phyloP scores from a whole-genome alignment of 2,888 invertebrate species.

The Melieria picta region DNA sequence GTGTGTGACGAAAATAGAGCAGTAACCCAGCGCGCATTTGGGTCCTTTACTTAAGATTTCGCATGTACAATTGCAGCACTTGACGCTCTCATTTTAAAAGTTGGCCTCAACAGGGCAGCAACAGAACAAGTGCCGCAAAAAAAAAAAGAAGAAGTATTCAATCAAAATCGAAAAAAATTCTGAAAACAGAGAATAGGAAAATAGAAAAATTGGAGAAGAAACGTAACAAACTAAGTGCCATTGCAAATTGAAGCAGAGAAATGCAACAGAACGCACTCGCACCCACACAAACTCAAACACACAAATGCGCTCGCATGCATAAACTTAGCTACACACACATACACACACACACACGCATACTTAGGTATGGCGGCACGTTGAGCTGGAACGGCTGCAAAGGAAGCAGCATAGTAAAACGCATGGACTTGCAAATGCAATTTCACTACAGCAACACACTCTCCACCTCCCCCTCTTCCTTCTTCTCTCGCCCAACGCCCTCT shows the following conservation, averaged over 20 bases:
- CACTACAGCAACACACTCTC: no score
- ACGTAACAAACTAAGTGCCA: no score
- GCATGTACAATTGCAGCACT: no score
- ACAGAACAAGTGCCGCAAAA: no score
- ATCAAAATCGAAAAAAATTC: neutral
- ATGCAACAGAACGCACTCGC: conserved; percentile 12
- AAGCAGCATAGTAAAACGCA: conserved; percentile 5
- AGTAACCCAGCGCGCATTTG: no score
- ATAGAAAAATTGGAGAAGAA: no score
- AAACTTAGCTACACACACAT: neutral
- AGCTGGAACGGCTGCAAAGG: neutral
- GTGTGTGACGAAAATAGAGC: no score
- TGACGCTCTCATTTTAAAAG: no score
- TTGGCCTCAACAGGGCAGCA: no score
- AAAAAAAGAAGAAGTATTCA: neutral
- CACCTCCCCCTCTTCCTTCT: neutral
- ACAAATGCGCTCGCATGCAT: neutral
- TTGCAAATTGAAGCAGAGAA: neutral
- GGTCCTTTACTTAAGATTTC: no score
- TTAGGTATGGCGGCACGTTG: neutral
- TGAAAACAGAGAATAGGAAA: no score
- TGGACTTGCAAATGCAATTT: conserved; percentile 30
- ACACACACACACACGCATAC: neutral
- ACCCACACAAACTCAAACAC: neutral
- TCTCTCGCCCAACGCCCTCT: neutral